Evolutionary conservation across 2,888 invertebrate genomes (phyloP).

Genomic region (Synergus umbraculus): DNA sequence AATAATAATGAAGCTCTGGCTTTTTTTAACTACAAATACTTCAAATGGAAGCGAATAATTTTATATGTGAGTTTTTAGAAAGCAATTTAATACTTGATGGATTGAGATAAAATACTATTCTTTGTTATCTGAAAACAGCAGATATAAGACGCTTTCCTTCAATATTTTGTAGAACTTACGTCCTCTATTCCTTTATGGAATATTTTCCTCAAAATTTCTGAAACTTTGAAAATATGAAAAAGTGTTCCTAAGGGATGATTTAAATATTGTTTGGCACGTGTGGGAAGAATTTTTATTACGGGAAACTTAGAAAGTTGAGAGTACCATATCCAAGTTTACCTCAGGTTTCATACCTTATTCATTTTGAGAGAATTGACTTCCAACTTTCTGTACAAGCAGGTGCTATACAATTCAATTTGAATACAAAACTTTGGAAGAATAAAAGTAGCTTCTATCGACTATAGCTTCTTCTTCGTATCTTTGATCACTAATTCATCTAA

Average conservation of each 20-base stretch:
- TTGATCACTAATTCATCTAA: conserved; percentile 20
- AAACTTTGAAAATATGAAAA: neutral
- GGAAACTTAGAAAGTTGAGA: conserved; percentile 8
- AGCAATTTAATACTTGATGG: too few species aligned
- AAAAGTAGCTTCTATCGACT: conserved; percentile 4
- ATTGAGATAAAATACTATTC: too few species aligned
- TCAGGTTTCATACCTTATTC: conserved; percentile 29
- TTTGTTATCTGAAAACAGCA: neutral
- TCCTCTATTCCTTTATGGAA: too few species aligned
- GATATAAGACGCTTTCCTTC: neutral
- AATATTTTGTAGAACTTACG: neutral
- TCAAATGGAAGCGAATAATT: neutral
- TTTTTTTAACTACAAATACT: neutral
- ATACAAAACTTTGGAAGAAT: neutral
- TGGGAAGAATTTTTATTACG: neutral
- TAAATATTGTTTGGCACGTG: neutral
- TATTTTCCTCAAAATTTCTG: neutral
- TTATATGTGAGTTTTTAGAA: neutral
- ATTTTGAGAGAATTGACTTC: conserved; percentile 17
- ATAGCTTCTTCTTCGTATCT: neutral
- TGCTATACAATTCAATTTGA: conserved; percentile 5
- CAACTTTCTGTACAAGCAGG: neutral
- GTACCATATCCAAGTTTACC: conserved; percentile 8
- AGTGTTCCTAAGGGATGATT: neutral
- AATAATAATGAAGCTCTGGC: neutral